Evolutionary conservation across 2,113 vertebrate species (phyloP).

Genomic region (Rana temporaria): DNA sequence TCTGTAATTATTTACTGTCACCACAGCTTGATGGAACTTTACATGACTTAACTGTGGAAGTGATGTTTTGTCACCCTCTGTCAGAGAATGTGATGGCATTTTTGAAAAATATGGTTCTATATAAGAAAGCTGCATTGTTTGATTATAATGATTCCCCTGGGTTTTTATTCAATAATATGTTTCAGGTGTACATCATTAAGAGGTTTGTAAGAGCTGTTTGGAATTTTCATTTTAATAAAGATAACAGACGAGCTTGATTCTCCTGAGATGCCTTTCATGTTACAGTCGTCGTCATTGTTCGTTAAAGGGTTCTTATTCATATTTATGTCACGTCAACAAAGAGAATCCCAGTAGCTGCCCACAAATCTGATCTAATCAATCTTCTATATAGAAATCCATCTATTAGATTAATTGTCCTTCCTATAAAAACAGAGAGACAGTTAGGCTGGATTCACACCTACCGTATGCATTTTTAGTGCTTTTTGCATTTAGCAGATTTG

Average conservation of each 20-base stretch:
- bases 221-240: slow-evolving; percentile 1
- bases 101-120: slow-evolving; percentile 22
- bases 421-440: too few species aligned
- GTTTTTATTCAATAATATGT: slow-evolving; percentile 16
- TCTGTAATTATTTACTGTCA: neutral
- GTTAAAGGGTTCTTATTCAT: neutral
- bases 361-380: too few species aligned
- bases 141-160: slow-evolving; percentile 37
- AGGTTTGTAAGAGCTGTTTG: neutral
- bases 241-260: neutral
- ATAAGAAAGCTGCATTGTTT: slow-evolving; percentile 35
- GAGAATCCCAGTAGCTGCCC: too few species aligned
- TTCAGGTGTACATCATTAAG: slow-evolving; percentile 26
- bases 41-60: neutral
- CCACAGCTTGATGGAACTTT: neutral
- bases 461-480: too few species aligned
- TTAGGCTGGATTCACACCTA: too few species aligned
- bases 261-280: neutral
- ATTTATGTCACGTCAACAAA: neutral
- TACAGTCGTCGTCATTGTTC: neutral
- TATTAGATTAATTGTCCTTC: too few species aligned
- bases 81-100: slow-evolving; percentile 24
- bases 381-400: too few species aligned
- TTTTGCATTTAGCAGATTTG: too few species aligned
- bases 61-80: slow-evolving; percentile 33